Evolutionary conservation across 2,888 invertebrate genomes (phyloP), one percentile per base, ranked within the genome.

Genomic region (Phyto melanocephala): DNA sequence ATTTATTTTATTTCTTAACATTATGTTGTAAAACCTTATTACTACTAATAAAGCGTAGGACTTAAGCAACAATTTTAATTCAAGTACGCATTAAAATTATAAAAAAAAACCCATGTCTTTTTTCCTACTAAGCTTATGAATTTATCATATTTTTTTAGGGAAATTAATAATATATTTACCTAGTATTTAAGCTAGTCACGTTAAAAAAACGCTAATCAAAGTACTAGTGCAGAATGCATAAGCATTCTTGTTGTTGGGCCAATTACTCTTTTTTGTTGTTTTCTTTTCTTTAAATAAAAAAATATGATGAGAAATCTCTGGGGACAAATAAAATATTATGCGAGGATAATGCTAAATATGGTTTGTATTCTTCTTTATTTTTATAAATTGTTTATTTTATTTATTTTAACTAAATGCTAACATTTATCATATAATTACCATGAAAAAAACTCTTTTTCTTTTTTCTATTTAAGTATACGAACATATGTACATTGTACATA

Each of bases 361-460:
- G 58, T 68, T 68, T 76, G 28, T 24, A 35, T 50, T 62, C n/a
- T n/a, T n/a, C n/a, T n/a, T n/a, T n/a, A n/a, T n/a, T 70, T 60
- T 40, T 60, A 58, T n/a, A 67, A 70, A 70, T 52, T 81, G 62
- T 42, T 75, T 71, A 45, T 52, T 62, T 71, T 60, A 52, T 76
- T 62, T 62, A 42, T 58, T 54, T 20, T 75, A 35, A 33, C 56
- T 58, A 65, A 70, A 54, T 62, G 37, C 8, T 42, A 56, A 15
- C 60, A 82, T 82, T 82, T 60, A 58, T 75, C 81, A 70, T 70
- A 82, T 75, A 78, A 82, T 75, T 82, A 82, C 60, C 47, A 67
- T 62, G 52, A 60, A 56, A 17, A 47, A 65, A 78, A 68, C 47
- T 67, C 45, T 47, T 37, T 37, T 42, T n/a, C 15, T 52, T 62